A percentile compares a stretch with the other conserved stretches of the same genome.
These are phyloP conservation scores for Homarus gammarus DNA, from an alignment of 2,888 invertebrate genomes.

Conservation along the genomic window DNA sequence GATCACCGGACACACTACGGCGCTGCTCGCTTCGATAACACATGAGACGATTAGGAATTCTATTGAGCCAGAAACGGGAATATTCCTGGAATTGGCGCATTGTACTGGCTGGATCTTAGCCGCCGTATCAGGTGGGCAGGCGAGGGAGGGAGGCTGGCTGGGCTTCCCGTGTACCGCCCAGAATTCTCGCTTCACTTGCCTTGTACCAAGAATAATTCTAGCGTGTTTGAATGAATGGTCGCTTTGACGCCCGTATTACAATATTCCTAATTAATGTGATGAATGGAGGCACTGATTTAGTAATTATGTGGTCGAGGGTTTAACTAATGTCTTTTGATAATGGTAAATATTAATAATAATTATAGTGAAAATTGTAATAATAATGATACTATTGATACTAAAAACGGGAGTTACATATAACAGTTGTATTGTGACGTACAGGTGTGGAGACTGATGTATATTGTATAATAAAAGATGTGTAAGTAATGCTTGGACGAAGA, in stretches of 20 bases:
- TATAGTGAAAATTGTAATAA: no score
- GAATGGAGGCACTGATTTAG: no score
- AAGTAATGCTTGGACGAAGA: no score
- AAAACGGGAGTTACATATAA: no score
- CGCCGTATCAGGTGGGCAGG: slow-evolving; percentile 1
- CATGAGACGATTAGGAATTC: neutral
- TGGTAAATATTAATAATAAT: no score
- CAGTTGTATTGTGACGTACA: no score
- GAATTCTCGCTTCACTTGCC: neutral
- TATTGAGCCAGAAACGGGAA: slow-evolving; percentile 8
- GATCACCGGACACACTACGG: neutral
- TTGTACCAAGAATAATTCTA: neutral
- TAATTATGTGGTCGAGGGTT: no score
- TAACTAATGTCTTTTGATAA: no score
- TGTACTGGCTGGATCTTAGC: neutral
- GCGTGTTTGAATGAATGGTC: neutral
- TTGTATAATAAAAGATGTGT: no score
- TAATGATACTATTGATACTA: no score
- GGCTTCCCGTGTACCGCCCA: neutral
- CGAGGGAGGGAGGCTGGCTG: neutral
- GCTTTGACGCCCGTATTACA: neutral
- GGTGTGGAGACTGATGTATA: no score
- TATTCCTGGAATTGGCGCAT: neutral
- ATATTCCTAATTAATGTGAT: no score
- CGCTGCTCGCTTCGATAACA: neutral